Percentiles rank a stretch among this genome's conserved stretches.
Evolutionary conservation across 2,888 invertebrate species (phyloP).

Genomic region (Andrena dorsata): DNA sequence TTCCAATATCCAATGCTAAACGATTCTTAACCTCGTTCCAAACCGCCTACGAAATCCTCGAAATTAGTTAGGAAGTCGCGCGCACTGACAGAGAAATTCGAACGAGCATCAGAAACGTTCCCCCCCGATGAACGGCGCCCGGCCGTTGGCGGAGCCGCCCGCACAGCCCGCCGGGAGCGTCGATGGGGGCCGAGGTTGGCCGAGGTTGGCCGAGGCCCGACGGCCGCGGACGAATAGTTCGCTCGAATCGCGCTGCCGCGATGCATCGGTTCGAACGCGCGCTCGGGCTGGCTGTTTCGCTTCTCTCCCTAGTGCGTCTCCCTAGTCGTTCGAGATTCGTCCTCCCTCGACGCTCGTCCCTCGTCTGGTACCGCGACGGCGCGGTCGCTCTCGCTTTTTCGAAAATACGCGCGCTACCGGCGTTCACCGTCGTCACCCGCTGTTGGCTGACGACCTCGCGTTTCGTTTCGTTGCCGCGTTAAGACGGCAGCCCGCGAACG

Average conservation of each 20-base stretch:
- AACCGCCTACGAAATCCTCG: neutral
- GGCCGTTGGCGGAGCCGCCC: constrained; percentile 54
- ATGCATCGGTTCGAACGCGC: constrained; percentile 74
- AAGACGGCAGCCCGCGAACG: neutral
- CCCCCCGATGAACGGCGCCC: constrained; percentile 10
- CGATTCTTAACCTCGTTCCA: neutral
- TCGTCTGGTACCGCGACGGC: constrained; percentile 41
- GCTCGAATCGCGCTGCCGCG: constrained; percentile 76
- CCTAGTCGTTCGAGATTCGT: constrained; percentile 52
- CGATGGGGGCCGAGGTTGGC: constrained; percentile 60
- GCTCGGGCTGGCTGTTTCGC: constrained; percentile 62
- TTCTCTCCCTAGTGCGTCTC: constrained; percentile 61
- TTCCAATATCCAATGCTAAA: too few relatives aligned
- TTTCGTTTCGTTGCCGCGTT: constrained; percentile 17
- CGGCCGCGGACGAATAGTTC: constrained; percentile 73
- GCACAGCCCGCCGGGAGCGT: constrained; percentile 54
- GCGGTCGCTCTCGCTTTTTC: constrained; percentile 40
- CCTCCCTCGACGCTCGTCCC: constrained; percentile 47
- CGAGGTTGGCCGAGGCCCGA: constrained; percentile 49
- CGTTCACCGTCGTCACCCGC: neutral
- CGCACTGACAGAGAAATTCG: constrained; percentile 31
- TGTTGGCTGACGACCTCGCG: neutral
- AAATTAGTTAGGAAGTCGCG: neutral
- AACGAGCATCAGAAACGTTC: constrained; percentile 26
- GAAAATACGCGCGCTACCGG: constrained; percentile 49